A percentile compares a stretch with the other conserved stretches of the same genome.
These are phyloP conservation scores for Drosophila meridiana DNA, from an alignment of 2,888 invertebrate genomes.

Conservation along the genomic window DNA sequence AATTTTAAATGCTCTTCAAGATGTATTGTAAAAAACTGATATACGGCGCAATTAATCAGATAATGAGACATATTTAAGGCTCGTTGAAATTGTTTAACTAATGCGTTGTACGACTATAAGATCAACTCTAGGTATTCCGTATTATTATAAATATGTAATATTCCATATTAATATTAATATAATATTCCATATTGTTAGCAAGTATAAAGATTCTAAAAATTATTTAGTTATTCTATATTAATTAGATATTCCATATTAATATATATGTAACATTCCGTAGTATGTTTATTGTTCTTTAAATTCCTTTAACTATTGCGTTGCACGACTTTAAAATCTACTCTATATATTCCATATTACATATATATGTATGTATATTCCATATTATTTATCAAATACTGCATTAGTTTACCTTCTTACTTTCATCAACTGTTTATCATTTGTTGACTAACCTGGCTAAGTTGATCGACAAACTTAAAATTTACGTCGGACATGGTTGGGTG, in stretches of 20 bases:
- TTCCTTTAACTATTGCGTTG: too few relatives aligned
- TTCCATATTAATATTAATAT: not conserved
- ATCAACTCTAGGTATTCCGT: not conserved
- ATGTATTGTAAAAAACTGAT: constrained; percentile 3
- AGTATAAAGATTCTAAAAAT: too few relatives aligned
- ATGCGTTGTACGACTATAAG: not conserved
- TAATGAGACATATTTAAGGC: not conserved
- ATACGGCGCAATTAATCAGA: constrained; percentile 2
- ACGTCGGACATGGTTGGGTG: constrained; percentile 40
- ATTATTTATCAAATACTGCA: not conserved
- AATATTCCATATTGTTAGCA: not conserved
- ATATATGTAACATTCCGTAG: not conserved
- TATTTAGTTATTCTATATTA: too few relatives aligned
- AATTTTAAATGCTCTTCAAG: constrained; percentile 46
- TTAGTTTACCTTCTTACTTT: not conserved
- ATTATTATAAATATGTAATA: not conserved
- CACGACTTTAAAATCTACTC: too few relatives aligned
- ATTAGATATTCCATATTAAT: too few relatives aligned
- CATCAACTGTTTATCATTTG: not conserved
- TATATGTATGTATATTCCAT: not conserved
- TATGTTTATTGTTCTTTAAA: too few relatives aligned
- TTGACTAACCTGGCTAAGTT: constrained; percentile 1
- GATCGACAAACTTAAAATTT: not conserved
- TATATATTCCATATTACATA: too few relatives aligned
- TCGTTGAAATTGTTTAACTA: not conserved